phyloP scores from a whole-genome alignment of 2,797 vertebrate species.

The Taenioides sp. region DNA sequence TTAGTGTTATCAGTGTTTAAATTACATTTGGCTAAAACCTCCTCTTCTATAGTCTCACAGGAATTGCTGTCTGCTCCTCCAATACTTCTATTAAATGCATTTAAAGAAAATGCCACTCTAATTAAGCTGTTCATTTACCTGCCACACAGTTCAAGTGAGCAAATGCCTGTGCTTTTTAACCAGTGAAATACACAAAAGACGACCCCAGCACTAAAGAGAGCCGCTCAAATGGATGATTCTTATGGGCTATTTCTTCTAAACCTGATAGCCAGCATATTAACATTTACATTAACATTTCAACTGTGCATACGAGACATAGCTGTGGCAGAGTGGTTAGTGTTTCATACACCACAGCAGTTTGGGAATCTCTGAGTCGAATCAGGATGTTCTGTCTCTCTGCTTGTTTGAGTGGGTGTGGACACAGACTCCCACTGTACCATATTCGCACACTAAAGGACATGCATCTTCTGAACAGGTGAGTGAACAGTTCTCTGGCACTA shows the following conservation, averaged over 20 bases:
- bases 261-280: too few relatives aligned
- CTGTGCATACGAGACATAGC: neutral
- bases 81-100: neutral
- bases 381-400: neutral
- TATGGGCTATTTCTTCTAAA: too few relatives aligned
- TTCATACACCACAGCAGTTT: neutral
- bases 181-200: too few relatives aligned
- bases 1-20: neutral
- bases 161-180: too few relatives aligned
- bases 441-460: too few relatives aligned
- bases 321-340: neutral
- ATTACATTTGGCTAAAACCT: neutral
- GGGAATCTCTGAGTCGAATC: neutral
- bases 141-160: too few relatives aligned
- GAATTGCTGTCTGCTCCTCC: neutral
- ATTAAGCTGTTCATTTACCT: too few relatives aligned
- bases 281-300: neutral
- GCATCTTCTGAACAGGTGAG: neutral
- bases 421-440: neutral
- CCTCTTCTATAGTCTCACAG: too few relatives aligned
- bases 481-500: neutral
- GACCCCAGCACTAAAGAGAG: too few relatives aligned
- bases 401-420: neutral
- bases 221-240: too few relatives aligned
- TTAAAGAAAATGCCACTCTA: neutral